Conservation (phyloP, 2,888 invertebrate genomes). For the Nebria brevicollis region DNA sequence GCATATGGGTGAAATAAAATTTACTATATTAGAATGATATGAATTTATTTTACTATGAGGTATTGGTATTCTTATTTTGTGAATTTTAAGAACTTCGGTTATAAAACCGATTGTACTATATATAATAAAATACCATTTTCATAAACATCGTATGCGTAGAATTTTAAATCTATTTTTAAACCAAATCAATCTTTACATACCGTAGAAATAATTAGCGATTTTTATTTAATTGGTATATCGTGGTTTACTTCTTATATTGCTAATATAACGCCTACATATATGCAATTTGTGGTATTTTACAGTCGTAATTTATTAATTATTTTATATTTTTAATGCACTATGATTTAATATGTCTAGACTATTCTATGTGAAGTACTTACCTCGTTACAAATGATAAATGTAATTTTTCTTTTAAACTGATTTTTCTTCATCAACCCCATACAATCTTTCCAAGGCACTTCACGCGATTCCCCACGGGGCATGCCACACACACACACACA, state of each 20-base stretch:
- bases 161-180: neutral
- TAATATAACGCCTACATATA: neutral
- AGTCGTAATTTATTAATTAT: neutral
- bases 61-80: neutral
- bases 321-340: neutral
- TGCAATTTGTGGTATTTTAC: neutral
- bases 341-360: neutral
- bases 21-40: neutral
- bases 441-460: conserved; percentile 36
- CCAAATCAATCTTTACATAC: no score
- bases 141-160: neutral
- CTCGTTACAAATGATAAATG: neutral
- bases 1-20: neutral
- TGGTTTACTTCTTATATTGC: neutral
- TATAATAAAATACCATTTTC: no score
- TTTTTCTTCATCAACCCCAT: neutral
- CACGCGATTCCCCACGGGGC: conserved; percentile 33
- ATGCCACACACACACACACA: conserved; percentile 34
- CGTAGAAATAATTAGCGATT: no score
- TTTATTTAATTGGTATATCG: neutral
- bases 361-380: neutral
- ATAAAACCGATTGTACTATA: no score
- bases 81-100: neutral
- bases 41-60: neutral
- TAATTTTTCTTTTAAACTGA: neutral